Percentiles rank a stretch among this genome's conserved stretches.
These are phyloP conservation scores for Saturnia japonica DNA, from an alignment of 2,888 invertebrate genomes.

Conservation along the genomic window DNA sequence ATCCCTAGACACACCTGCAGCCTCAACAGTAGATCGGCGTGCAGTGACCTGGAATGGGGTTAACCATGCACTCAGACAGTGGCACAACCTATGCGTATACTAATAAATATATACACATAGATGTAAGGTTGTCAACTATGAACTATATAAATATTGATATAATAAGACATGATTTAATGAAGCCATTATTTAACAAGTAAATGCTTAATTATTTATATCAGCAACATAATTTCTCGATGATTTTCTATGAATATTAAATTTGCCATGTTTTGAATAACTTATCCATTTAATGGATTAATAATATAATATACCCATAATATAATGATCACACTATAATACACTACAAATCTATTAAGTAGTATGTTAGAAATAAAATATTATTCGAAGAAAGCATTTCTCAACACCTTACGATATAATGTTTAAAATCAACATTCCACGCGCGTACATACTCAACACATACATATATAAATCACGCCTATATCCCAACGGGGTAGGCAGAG, in stretches of 20 bases:
- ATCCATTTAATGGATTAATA: not conserved
- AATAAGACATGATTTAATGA: not conserved
- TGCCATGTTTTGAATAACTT: not conserved
- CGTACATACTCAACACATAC: too few relatives aligned
- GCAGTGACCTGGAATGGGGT: constrained; percentile 69
- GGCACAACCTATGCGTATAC: constrained; percentile 16
- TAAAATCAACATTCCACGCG: not conserved
- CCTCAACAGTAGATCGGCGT: constrained; percentile 40
- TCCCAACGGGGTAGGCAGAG: too few relatives aligned
- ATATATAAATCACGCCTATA: too few relatives aligned
- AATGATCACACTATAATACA: not conserved
- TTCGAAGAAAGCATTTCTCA: not conserved
- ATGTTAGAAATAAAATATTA: not conserved
- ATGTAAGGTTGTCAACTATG: not conserved
- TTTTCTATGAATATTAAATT: not conserved
- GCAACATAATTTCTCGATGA: not conserved
- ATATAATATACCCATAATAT: not conserved
- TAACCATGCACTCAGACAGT: constrained; percentile 32
- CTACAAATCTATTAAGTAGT: not conserved
- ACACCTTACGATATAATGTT: not conserved
- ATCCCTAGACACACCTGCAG: constrained; percentile 36
- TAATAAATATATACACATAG: not conserved
- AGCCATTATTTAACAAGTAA: not conserved
- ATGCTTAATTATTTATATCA: not conserved
- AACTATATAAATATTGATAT: not conserved